Conservation (phyloP, 2,797 vertebrate genomes). For the Acanthiza pusilla region DNA sequence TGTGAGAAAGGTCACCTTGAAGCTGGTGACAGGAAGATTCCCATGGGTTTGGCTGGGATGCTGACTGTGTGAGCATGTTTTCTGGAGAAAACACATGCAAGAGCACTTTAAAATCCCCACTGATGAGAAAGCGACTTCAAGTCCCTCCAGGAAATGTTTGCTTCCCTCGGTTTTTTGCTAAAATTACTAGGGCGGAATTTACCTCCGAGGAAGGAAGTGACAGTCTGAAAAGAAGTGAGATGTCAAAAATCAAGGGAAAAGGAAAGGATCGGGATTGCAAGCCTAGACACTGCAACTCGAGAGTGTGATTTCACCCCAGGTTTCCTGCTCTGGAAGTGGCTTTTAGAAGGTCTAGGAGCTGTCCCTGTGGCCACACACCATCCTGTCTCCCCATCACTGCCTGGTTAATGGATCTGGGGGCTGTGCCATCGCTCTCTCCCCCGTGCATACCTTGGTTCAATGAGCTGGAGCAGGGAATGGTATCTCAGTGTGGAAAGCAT, state of each 20-base stretch:
- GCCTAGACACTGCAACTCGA: not conserved
- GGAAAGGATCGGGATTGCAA: not conserved
- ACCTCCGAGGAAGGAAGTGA: not conserved
- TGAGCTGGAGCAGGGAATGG: not conserved
- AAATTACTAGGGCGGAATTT: constrained; percentile 54
- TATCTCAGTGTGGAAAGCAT: not conserved
- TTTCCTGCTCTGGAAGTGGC: not conserved
- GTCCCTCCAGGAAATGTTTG: not conserved
- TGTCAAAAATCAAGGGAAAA: not conserved
- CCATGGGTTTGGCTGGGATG: not conserved
- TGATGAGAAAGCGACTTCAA: not conserved
- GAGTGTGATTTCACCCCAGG: not conserved
- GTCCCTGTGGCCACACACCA: rapidly evolving
- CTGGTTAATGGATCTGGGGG: rapidly evolving
- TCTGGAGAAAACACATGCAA: not conserved
- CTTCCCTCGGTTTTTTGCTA: not conserved
- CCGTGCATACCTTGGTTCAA: not conserved
- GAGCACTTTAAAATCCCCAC: constrained; percentile 11
- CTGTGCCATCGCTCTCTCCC: rapidly evolving
- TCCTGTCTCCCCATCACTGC: no score
- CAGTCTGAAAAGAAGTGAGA: constrained; percentile 17
- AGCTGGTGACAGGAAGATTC: not conserved
- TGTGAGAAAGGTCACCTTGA: not conserved
- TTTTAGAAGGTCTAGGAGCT: not conserved
- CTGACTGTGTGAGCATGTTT: not conserved